These are phyloP conservation scores for Cerastis leucographa DNA, from an alignment of 2,888 invertebrate species.

Conservation along the genomic window DNA sequence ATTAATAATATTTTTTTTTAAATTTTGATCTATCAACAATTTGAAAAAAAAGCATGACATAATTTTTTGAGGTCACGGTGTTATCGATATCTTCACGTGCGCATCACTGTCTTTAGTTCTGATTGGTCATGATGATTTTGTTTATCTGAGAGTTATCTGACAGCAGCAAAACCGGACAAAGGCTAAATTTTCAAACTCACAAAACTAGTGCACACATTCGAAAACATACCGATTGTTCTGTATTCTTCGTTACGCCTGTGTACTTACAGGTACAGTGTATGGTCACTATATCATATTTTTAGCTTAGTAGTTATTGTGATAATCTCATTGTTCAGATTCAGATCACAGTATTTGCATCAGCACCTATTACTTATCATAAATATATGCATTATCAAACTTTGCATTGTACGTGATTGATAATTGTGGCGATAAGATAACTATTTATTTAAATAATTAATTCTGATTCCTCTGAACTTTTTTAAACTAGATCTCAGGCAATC, in stretches of 20 bases:
- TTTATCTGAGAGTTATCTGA: conserved; percentile 20
- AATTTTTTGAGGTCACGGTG: conserved; percentile 12
- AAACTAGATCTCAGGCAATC: conserved; percentile 23
- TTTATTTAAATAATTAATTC: conserved; percentile 31
- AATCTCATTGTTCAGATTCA: conserved; percentile 3
- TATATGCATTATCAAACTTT: conserved; percentile 42
- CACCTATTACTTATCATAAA: conserved; percentile 17
- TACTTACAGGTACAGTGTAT: conserved; percentile 17
- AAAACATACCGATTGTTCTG: not conserved
- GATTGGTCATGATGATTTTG: conserved; percentile 34
- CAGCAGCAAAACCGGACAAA: conserved; percentile 30
- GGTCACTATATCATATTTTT: not conserved
- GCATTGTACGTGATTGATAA: conserved; percentile 70
- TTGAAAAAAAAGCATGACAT: not conserved
- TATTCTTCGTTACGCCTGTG: not conserved
- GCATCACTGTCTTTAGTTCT: conserved; percentile 19
- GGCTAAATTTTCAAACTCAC: conserved; percentile 21
- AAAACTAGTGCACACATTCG: conserved; percentile 3
- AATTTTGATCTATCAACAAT: not conserved
- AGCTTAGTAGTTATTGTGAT: not conserved
- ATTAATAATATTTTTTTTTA: not conserved
- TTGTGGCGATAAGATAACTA: conserved; percentile 60
- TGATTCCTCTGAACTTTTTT: conserved; percentile 16
- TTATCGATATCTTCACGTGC: conserved; percentile 35
- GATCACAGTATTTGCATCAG: conserved; percentile 10